A percentile compares a stretch with the other conserved stretches of the same genome.
Evolutionary conservation across 2,888 invertebrate species (phyloP).

Genomic region (Lasioglossum malachurum): DNA sequence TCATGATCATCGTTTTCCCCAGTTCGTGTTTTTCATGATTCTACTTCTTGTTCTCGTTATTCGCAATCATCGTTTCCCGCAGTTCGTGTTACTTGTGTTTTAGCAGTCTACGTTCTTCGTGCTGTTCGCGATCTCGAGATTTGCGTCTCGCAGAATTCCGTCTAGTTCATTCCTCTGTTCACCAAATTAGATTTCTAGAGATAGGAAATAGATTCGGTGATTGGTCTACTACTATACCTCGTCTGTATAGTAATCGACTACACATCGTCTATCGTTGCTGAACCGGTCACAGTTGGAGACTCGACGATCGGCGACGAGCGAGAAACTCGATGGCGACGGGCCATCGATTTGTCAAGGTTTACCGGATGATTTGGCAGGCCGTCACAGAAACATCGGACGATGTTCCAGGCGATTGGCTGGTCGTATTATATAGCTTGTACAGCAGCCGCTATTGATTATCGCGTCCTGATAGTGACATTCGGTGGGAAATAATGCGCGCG

Average conservation of each 20-base stretch:
- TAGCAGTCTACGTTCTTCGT: background rate
- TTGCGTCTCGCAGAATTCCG: too few relatives aligned
- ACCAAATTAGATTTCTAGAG: too few relatives aligned
- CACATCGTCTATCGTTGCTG: background rate
- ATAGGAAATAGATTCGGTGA: too few relatives aligned
- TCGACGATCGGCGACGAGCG: constrained; percentile 15
- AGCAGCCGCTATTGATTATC: constrained; percentile 67
- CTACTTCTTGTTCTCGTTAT: too few relatives aligned
- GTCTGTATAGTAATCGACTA: too few relatives aligned
- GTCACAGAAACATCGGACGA: constrained; percentile 37
- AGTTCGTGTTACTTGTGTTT: background rate
- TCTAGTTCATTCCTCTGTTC: background rate
- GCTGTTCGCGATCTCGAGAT: too few relatives aligned
- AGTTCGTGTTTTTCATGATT: background rate
- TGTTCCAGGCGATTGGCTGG: constrained; percentile 51
- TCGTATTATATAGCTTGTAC: constrained; percentile 26
- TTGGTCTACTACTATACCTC: too few relatives aligned
- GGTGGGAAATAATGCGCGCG: constrained; percentile 61
- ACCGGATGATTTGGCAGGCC: constrained; percentile 43
- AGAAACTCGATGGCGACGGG: constrained; percentile 21
- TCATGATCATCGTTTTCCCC: too few relatives aligned
- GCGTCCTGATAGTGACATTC: constrained; percentile 56
- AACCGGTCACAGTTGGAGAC: background rate
- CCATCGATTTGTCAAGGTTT: constrained; percentile 55
- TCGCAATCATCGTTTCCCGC: too few relatives aligned